Percentiles rank a stretch among this genome's conserved stretches.
These are phyloP conservation scores for Stegodyphus mimosarum DNA, from an alignment of 1,140 invertebrate species.

Conservation along the genomic window DNA sequence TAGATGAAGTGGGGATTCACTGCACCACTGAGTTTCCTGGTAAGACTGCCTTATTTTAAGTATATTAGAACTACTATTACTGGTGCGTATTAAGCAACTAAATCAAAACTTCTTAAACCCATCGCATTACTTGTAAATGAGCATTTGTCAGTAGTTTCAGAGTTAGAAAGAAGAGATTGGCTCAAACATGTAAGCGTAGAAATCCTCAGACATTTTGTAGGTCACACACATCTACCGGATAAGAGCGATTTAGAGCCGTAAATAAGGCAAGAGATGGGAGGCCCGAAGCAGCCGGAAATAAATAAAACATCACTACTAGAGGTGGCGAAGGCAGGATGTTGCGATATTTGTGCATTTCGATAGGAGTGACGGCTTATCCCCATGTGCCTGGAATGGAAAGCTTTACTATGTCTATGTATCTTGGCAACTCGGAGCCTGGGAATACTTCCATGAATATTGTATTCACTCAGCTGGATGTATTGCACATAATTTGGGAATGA, in stretches of 20 bases:
- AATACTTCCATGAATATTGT: background rate
- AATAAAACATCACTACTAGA: conserved; percentile 37
- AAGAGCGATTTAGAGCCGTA: conserved; percentile 26
- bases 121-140: background rate
- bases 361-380: conserved; percentile 26
- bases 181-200: background rate
- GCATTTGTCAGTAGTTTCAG: conserved; percentile 28
- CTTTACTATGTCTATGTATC: background rate
- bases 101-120: background rate
- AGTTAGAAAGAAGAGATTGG: background rate
- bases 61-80: background rate
- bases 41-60: background rate
- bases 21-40: background rate
- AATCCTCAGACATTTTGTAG: conserved; percentile 19
- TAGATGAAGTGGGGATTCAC: background rate
- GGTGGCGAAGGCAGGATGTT: conserved; percentile 1
- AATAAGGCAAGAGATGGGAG: conserved; percentile 29
- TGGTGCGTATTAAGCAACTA: background rate
- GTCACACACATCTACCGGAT: conserved; percentile 25
- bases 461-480: background rate
- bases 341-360: conserved; percentile 44
- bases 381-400: background rate
- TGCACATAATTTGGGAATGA: background rate
- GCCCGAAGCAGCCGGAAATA: conserved; percentile 13
- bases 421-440: background rate